phyloP scores from a whole-genome alignment of 2,113 vertebrate species.

The Saguinus imperator region DNA sequence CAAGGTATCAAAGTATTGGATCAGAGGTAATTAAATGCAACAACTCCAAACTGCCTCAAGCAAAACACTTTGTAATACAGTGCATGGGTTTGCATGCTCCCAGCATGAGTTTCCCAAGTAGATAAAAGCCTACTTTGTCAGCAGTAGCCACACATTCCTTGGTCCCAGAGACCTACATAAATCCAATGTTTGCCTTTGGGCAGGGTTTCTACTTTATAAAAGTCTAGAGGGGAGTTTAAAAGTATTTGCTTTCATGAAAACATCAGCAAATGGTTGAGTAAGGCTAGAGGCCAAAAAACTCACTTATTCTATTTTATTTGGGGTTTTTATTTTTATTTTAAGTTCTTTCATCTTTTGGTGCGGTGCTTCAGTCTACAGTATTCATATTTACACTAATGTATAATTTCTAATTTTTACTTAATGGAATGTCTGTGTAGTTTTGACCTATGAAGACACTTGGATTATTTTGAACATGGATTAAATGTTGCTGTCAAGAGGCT shows the following conservation, averaged over 20 bases:
- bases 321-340: constrained; percentile 39
- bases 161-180: background rate
- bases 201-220: background rate
- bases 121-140: background rate
- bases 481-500: background rate
- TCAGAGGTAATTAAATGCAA: constrained; percentile 29
- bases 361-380: background rate
- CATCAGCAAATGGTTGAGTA: background rate
- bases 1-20: constrained; percentile 3
- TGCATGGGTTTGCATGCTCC: background rate
- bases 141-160: background rate
- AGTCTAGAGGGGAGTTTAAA: background rate
- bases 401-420: constrained; percentile 28
- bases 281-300: background rate
- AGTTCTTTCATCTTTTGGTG: background rate
- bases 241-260: background rate
- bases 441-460: background rate
- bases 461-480: background rate
- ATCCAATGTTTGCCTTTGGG: background rate
- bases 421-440: background rate
- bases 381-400: background rate
- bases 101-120: background rate
- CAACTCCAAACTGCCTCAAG: background rate
- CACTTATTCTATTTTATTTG: background rate
- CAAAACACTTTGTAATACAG: background rate